These are phyloP conservation scores for Myopa testacea DNA, from an alignment of 2,888 invertebrate species.

Conservation along the genomic window DNA sequence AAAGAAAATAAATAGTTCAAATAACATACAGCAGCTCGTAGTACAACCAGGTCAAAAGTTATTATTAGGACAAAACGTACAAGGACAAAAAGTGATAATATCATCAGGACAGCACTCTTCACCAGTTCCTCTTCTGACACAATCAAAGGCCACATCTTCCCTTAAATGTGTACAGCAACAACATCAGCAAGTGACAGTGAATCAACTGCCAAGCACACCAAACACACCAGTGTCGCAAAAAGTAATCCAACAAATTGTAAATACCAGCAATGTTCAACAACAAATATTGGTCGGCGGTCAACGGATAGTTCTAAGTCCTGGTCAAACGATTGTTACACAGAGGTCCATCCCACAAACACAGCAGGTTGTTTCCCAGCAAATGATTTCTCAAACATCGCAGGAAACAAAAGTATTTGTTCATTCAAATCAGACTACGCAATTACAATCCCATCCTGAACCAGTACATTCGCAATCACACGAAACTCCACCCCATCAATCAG, in stretches of 20 bases:
- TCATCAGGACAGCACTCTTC: constrained; percentile 59
- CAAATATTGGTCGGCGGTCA: constrained; percentile 68
- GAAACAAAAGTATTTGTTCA: constrained; percentile 53
- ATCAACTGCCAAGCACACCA: constrained; percentile 47
- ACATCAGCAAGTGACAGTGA: constrained; percentile 56
- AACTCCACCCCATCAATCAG: constrained; percentile 40
- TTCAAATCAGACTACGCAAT: constrained; percentile 48
- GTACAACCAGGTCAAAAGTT: constrained; percentile 65
- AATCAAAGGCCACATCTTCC: constrained; percentile 44
- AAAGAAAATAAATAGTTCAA: constrained; percentile 46
- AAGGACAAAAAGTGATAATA: constrained; percentile 68
- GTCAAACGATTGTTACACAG: constrained; percentile 67
- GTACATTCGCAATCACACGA: not conserved
- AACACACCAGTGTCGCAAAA: constrained; percentile 61
- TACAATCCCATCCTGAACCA: not conserved
- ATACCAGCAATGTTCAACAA: constrained; percentile 67
- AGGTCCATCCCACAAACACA: constrained; percentile 63
- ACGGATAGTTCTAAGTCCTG: constrained; percentile 66
- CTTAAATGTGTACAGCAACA: constrained; percentile 43
- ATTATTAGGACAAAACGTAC: constrained; percentile 63
- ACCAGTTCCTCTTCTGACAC: constrained; percentile 51
- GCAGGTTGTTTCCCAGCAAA: constrained; percentile 60
- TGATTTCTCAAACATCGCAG: constrained; percentile 51
- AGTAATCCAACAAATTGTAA: constrained; percentile 68
- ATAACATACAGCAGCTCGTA: constrained; percentile 64